Conservation (phyloP, 1,140 invertebrate species). For the Carcinoscorpius rotundicauda region DNA sequence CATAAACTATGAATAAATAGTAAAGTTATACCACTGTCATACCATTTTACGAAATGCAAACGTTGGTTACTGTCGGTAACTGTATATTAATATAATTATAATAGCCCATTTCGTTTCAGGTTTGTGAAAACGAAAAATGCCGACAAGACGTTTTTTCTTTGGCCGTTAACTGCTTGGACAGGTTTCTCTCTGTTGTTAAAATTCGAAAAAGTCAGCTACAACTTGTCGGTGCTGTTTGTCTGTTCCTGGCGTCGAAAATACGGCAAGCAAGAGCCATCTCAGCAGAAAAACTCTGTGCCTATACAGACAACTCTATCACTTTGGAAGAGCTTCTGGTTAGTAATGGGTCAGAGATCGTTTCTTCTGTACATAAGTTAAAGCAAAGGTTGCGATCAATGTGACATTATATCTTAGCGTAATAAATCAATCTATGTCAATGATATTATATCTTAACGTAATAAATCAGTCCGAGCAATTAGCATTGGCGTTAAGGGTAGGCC, state of each 20-base stretch:
- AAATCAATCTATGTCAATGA: too few relatives aligned
- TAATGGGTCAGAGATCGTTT: constrained; percentile 3
- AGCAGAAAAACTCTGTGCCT: constrained; percentile 52
- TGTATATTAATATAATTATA: too few relatives aligned
- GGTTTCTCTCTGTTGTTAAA: constrained; percentile 49
- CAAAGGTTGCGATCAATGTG: too few relatives aligned
- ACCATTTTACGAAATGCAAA: too few relatives aligned
- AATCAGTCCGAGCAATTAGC: too few relatives aligned
- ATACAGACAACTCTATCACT: constrained; percentile 58
- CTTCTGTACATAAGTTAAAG: too few relatives aligned
- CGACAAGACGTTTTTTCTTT: constrained; percentile 62
- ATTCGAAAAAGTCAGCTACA: constrained; percentile 56
- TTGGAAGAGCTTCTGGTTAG: constrained; percentile 55
- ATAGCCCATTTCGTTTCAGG: constrained; percentile 37
- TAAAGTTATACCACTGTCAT: too few relatives aligned
- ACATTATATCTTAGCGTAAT: too few relatives aligned
- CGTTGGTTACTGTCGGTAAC: too few relatives aligned
- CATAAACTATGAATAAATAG: too few relatives aligned
- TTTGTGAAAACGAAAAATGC: constrained; percentile 60
- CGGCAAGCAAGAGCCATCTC: constrained; percentile 51
- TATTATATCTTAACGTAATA: too few relatives aligned
- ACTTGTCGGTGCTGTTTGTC: constrained; percentile 52
- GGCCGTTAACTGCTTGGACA: constrained; percentile 58
- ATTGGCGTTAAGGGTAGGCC: too few relatives aligned
- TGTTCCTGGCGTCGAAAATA: constrained; percentile 60